Evolutionary conservation across 2,888 invertebrate species (phyloP).

Genomic region (Gymnocheta viridis): DNA sequence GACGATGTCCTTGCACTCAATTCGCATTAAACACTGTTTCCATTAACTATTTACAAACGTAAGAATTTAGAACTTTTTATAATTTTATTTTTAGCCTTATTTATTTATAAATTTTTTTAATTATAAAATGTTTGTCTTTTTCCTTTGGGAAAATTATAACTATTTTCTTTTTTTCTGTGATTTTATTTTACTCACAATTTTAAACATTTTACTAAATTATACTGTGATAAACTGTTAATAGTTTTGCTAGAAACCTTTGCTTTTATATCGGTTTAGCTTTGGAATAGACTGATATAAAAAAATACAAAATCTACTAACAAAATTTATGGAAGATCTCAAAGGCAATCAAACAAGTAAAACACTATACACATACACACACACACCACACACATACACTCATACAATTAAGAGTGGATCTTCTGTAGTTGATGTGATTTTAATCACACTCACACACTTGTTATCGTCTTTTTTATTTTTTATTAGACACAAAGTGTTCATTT

Average conservation of each 20-base stretch:
- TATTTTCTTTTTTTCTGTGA: neutral
- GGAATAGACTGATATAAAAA: conserved; percentile 40
- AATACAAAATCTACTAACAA: conserved; percentile 55
- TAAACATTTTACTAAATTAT: conserved; percentile 77
- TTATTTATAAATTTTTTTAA: neutral
- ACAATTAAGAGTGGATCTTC: conserved; percentile 13
- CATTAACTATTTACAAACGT: conserved; percentile 14
- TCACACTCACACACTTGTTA: conserved; percentile 14
- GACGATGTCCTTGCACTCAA: conserved; percentile 26
- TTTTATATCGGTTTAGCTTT: conserved; percentile 74
- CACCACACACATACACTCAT: neutral
- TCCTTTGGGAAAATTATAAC: neutral
- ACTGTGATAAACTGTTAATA: conserved; percentile 76
- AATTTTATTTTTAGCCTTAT: neutral
- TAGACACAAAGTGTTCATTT: conserved; percentile 32
- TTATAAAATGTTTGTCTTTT: neutral
- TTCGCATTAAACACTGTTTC: conserved; percentile 19
- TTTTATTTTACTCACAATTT: conserved; percentile 75
- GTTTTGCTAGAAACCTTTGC: conserved; percentile 72
- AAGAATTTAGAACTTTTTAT: neutral
- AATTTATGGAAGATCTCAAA: conserved; percentile 60
- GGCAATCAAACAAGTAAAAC: conserved; percentile 54
- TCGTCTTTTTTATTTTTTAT: conserved; percentile 2
- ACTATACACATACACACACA: neutral
- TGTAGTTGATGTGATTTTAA: conserved; percentile 7